Conservation (phyloP, 2,113 vertebrate genomes). For the Mirounga angustirostris region DNA sequence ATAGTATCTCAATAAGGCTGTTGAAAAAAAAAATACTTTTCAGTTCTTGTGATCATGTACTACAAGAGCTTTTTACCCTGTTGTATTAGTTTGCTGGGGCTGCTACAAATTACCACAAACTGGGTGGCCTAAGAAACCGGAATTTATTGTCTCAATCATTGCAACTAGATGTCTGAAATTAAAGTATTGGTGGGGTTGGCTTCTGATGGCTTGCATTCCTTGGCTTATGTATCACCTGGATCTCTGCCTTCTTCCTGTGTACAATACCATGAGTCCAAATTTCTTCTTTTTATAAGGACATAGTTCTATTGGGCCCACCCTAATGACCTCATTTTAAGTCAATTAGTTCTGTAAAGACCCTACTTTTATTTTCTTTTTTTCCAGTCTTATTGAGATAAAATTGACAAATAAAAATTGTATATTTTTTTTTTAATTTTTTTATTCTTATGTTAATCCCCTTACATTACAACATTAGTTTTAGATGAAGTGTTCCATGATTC, state of each 20-base stretch:
- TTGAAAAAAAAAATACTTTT: neutral
- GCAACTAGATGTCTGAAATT: neutral
- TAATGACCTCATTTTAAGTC: neutral
- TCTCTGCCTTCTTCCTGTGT: neutral
- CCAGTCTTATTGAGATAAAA: neutral
- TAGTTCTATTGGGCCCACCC: neutral
- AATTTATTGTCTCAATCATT: neutral
- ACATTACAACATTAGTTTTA: too few relatives aligned
- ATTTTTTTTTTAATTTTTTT: too few relatives aligned
- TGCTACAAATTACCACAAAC: neutral
- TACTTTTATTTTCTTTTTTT: neutral
- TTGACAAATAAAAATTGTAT: neutral
- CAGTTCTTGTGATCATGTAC: neutral
- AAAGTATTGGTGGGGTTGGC: neutral
- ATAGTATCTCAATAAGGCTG: neutral
- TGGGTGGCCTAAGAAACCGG: neutral
- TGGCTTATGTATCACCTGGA: neutral
- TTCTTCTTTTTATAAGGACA: neutral
- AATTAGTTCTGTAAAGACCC: neutral
- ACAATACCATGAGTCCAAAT: neutral
- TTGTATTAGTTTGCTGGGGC: neutral
- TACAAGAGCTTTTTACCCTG: neutral
- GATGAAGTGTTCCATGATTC: too few relatives aligned
- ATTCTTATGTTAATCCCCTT: too few relatives aligned
- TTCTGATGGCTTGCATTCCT: neutral